Base-by-base conservation (phyloP, 2,797 vertebrate species). In the Schizothorax lantsangensis region DNA sequence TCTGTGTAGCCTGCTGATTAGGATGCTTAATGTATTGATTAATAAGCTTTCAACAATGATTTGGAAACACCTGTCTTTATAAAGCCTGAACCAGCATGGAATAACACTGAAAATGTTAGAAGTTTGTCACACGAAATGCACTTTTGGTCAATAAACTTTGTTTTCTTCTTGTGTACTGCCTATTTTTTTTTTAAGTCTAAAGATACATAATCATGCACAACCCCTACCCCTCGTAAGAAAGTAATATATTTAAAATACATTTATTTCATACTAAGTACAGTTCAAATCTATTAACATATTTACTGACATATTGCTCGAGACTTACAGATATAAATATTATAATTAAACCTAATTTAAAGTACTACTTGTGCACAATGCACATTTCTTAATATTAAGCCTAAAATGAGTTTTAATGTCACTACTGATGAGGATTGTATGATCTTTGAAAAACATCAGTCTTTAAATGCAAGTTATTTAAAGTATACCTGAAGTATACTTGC, bases 131-230 rank as follows among this genome's bases (percentile, higher is more conserved):
- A 15, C 33, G 23, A 57, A 38, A 14, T 36, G 11, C 1, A 3
- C 4, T 47, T 84, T 84, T 78, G 38, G 10, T 68, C 47, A 78
- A 84, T 84, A 69, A 84, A 84, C 47, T 4, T 62, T n/a, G 6
- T 66, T 66, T 77, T 26, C 19, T 12, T 54, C 72, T 52, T 52
- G 17, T 38, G 1, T 83, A n/a, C 38, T 12, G 43, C 4, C 40
- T 77, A 30, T 52, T 77, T 26, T 40, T 26, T 40, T 74, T 52
- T 75, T 2, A 66, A 66, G 17, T 66, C 17, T 47, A 66, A 66
- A 66, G 17, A 30, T 6, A 47, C 15, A 6, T 62, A 26, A 62
- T 23, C 52, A 40, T 79, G 12, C 21, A 59, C 17, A 68, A 68
- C 15, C 59, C 57, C 59, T 62, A 26, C n/a, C 10, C 4, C 23